Evolutionary conservation across 2,888 invertebrate genomes (phyloP), one percentile per base, ranked within the genome.

Genomic region (Bibio marci): DNA sequence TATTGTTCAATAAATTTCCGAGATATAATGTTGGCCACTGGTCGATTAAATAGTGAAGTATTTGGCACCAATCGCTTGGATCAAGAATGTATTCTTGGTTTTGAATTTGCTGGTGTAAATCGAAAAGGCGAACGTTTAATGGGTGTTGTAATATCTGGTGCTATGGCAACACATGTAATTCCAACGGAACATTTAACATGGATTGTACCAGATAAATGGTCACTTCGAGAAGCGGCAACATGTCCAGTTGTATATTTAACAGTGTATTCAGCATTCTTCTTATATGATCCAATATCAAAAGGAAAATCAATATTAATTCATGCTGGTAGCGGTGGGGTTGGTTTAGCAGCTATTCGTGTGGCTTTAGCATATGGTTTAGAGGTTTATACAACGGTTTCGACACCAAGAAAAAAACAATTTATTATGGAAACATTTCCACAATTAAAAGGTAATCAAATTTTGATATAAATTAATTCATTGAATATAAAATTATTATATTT

Each of bases 191-290:
- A 38, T 48, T 17, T 43, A 30, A 15, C 31, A 35, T 86, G 82
- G 82, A 58, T 68, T 28, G 63, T 85, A 8, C 85, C 86, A 4
- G 69, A 76, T 3, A 58, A 66, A 5, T 85, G 82, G 81, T 67
- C 66, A 17, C 62, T 83, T 32, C 71, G 76, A 48, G 79, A 85
- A 47, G 85, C 80, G 1, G 78, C 80, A 4, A 76, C 80, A 0
- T 68, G 85, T 1, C 86, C 86, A 0, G 78, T 83, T n/a, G 81
- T 81, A 1, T 86, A 83, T 50, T 67, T 67, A 43, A 74, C 79
- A 1, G 72, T 71, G 1, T 73, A 70, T 46, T 71, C 70, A 44
- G 63, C 73, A 2, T 60, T 61, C 44, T 63, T 62, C 37, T 47
- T 56, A 45, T 31, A 44, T 3, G 43, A 47, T 2, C 50, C 59